Conservation (phyloP, 1,140 invertebrate genomes). For the Odontomachus brunneus region DNA sequence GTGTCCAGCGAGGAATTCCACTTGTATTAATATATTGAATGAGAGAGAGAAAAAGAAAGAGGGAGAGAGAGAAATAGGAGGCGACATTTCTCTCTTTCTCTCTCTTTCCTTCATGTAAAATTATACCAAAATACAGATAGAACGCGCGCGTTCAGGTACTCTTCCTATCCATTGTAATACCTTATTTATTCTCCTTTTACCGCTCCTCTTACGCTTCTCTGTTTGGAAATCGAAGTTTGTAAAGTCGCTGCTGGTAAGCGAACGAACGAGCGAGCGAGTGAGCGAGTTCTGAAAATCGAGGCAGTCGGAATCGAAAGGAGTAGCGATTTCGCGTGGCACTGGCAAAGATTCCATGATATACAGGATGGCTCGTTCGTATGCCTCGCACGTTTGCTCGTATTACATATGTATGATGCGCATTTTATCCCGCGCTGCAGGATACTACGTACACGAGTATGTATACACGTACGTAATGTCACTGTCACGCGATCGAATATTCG, state of each 20-base stretch:
- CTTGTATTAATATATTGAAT: too few relatives aligned
- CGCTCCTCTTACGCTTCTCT: neutral
- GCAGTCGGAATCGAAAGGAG: constrained; percentile 39
- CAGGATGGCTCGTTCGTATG: constrained; percentile 35
- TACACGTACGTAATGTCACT: constrained; percentile 42
- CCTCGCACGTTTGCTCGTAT: constrained; percentile 46
- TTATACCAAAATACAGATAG: too few relatives aligned
- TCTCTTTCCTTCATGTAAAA: too few relatives aligned
- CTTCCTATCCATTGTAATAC: constrained; percentile 3
- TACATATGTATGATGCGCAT: constrained; percentile 58
- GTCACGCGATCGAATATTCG: constrained; percentile 54
- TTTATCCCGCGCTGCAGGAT: constrained; percentile 41
- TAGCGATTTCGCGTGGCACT: constrained; percentile 49
- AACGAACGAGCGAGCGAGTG: too few relatives aligned
- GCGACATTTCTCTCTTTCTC: too few relatives aligned
- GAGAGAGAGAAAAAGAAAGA: too few relatives aligned
- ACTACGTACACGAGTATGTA: constrained; percentile 4
- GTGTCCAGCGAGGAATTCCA: too few relatives aligned
- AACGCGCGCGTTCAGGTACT: too few relatives aligned
- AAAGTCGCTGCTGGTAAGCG: neutral
- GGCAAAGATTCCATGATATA: constrained; percentile 52
- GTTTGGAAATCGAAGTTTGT: constrained; percentile 31
- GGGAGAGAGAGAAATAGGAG: too few relatives aligned
- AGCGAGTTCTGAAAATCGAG: constrained; percentile 44
- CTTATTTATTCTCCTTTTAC: constrained; percentile 31